Conservation (phyloP, 2,888 invertebrate species). For the Ichneumon xanthorius region DNA sequence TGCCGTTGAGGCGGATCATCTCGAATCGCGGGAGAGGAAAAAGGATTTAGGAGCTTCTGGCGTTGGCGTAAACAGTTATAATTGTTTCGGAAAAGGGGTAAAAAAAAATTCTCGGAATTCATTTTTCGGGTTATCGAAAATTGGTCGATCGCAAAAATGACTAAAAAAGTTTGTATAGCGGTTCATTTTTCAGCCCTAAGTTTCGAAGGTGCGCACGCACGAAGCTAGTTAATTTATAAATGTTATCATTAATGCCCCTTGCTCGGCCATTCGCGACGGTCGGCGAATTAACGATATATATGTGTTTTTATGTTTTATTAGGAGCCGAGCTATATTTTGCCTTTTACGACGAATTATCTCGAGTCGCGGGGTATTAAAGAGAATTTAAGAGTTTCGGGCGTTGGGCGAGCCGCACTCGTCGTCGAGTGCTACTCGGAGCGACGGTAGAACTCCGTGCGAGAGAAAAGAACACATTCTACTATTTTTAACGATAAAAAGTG, state of each 20-base stretch:
- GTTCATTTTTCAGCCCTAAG: too few species aligned
- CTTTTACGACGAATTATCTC: not conserved
- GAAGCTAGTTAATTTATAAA: too few species aligned
- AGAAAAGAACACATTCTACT: constrained; percentile 67
- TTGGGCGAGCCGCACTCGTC: not conserved
- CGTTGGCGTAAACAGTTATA: too few species aligned
- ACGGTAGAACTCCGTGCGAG: constrained; percentile 21
- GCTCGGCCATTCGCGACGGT: not conserved
- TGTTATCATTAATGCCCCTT: not conserved
- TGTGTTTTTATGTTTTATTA: not conserved
- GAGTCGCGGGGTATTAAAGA: not conserved
- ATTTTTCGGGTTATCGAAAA: too few species aligned
- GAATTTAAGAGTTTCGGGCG: constrained; percentile 5
- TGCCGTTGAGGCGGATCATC: too few species aligned
- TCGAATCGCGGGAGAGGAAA: too few species aligned
- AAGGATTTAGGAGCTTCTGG: too few species aligned
- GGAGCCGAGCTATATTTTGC: not conserved
- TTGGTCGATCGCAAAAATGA: too few species aligned
- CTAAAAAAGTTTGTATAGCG: too few species aligned
- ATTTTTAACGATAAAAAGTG: constrained; percentile 82
- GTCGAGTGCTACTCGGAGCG: not conserved
- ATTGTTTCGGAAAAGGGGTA: too few species aligned
- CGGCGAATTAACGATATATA: not conserved
- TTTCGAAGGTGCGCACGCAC: too few species aligned
- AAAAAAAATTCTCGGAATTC: too few species aligned